Percentiles rank a stretch among this genome's conserved stretches.
phyloP scores from a whole-genome alignment of 2,113 vertebrate genomes.

The Crotalus viridis region DNA sequence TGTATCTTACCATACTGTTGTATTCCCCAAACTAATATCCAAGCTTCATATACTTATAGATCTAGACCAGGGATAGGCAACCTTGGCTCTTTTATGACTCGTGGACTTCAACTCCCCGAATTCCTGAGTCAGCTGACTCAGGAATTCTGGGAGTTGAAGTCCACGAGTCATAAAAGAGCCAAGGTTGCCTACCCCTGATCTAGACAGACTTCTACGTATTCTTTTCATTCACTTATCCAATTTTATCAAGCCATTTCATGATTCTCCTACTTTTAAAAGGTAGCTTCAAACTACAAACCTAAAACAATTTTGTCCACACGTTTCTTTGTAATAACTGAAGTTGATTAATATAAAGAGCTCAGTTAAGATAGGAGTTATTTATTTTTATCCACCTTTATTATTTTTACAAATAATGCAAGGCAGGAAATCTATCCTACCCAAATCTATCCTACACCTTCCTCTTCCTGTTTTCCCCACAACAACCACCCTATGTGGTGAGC shows the following conservation, averaged over 20 bases:
- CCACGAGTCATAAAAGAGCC: too few relatives aligned
- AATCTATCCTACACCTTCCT: not conserved
- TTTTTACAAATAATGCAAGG: not conserved
- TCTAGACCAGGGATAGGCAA: not conserved
- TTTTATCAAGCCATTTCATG: not conserved
- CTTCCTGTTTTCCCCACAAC: not conserved
- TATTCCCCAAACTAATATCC: not conserved
- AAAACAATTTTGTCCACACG: accelerated
- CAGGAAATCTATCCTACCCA: not conserved
- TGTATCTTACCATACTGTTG: not conserved
- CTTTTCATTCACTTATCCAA: not conserved
- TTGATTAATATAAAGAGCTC: not conserved
- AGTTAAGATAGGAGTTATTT: not conserved
- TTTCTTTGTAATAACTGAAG: not conserved
- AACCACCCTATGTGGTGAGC: not conserved
- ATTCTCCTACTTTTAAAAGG: not conserved
- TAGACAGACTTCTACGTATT: not conserved
- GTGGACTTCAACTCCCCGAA: too few relatives aligned
- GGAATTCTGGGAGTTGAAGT: too few relatives aligned
- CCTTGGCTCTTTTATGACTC: too few relatives aligned
- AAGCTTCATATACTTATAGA: not conserved
- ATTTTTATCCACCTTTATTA: not conserved
- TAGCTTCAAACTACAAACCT: not conserved
- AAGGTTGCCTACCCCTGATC: not conserved
- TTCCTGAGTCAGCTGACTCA: too few relatives aligned